Evolutionary conservation across 1,140 invertebrate genomes (phyloP).

Genomic region (Muscidifurax raptorellus): DNA sequence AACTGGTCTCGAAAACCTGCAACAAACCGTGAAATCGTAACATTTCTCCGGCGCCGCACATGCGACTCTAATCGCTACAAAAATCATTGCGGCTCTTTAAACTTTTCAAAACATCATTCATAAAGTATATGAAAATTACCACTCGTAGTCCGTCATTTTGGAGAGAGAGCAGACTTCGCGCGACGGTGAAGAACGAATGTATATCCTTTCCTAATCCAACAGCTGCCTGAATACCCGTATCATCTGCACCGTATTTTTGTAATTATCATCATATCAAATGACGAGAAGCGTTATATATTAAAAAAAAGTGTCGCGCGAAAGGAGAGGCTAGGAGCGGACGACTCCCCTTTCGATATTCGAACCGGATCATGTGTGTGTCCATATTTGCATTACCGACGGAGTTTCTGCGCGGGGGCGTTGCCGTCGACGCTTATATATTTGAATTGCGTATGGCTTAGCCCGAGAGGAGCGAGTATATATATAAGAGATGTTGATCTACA

Average conservation of each 20-base stretch:
- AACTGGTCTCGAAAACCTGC: slow-evolving; percentile 61
- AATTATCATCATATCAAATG: slow-evolving; percentile 33
- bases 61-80: background rate
- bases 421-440: too few relatives aligned
- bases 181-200: background rate
- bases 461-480: too few relatives aligned
- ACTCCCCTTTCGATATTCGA: slow-evolving; percentile 19
- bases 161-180: background rate
- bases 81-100: background rate
- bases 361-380: background rate
- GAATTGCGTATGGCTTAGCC: too few relatives aligned
- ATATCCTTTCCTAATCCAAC: background rate
- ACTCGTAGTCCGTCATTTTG: slow-evolving; percentile 63
- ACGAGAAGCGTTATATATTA: slow-evolving; percentile 16
- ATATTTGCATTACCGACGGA: background rate
- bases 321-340: slow-evolving; percentile 13
- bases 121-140: slow-evolving; percentile 53
- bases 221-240: background rate
- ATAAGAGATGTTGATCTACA: too few relatives aligned
- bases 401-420: background rate
- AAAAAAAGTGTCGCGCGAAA: background rate
- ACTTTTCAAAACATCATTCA: background rate
- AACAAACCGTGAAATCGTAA: slow-evolving; percentile 26
- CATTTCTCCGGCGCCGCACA: background rate
- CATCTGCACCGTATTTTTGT: slow-evolving; percentile 6